These are phyloP conservation scores for Octodonta nipae DNA, from an alignment of 2,888 invertebrate species.

Conservation along the genomic window DNA sequence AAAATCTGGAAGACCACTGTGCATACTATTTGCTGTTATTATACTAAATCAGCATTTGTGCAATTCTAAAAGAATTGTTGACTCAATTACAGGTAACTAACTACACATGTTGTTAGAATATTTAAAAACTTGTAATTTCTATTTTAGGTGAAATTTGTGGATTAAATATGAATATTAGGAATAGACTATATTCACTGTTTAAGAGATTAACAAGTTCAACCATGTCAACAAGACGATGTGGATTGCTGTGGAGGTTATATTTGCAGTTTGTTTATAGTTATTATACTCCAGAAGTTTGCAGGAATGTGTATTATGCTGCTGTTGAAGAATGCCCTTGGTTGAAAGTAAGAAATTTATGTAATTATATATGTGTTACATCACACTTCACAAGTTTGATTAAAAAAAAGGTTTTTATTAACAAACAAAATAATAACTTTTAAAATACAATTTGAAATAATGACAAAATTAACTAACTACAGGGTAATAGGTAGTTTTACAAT, in stretches of 20 bases:
- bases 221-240: constrained; percentile 37
- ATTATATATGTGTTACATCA: too few relatives aligned
- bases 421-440: too few relatives aligned
- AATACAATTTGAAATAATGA: too few relatives aligned
- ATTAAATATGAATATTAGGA: constrained; percentile 24
- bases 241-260: constrained; percentile 50
- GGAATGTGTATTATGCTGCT: constrained; percentile 40
- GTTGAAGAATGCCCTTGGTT: constrained; percentile 52
- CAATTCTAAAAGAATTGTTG: constrained; percentile 24
- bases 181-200: constrained; percentile 31
- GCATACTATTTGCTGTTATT: constrained; percentile 37
- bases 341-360: too few relatives aligned
- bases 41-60: constrained; percentile 30
- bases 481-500: too few relatives aligned
- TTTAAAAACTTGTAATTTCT: too few relatives aligned
- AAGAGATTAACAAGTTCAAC: constrained; percentile 26
- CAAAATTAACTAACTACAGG: too few relatives aligned
- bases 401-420: too few relatives aligned
- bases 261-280: constrained; percentile 43
- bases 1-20: constrained; percentile 35
- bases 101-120: too few relatives aligned
- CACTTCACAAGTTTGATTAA: too few relatives aligned
- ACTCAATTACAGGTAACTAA: constrained; percentile 29
- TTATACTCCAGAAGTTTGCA: constrained; percentile 29
- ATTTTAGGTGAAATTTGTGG: constrained; percentile 24